Conservation (phyloP, 1,140 invertebrate species). For the Neotoxoptera formosana region DNA sequence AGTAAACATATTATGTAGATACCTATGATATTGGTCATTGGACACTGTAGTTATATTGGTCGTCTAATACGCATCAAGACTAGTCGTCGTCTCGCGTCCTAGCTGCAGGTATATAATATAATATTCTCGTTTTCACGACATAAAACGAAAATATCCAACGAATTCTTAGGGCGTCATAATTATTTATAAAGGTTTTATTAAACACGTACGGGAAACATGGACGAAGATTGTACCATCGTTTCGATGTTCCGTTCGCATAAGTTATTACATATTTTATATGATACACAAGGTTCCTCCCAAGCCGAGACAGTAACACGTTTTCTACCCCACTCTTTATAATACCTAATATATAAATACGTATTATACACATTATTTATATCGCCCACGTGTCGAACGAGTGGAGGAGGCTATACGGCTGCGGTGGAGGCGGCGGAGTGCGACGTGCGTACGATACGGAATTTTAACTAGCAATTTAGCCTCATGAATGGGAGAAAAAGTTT, state of each 20-base stretch:
- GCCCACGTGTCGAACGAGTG: not conserved
- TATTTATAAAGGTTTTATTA: not conserved
- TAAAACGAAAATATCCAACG: not conserved
- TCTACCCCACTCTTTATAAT: not conserved
- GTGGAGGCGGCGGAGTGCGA: not conserved
- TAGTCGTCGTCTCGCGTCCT: not conserved
- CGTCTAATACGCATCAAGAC: not conserved
- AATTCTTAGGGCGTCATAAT: not conserved
- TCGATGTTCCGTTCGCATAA: not conserved
- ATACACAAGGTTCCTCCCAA: not conserved
- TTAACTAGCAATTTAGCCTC: constrained; percentile 54
- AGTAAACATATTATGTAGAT: too few species aligned
- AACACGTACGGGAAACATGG: not conserved
- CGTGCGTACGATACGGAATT: constrained; percentile 49
- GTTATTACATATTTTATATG: not conserved
- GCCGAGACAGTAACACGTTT: not conserved
- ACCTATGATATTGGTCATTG: not conserved
- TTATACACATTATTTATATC: not conserved
- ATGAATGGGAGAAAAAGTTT: constrained; percentile 55
- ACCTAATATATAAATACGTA: not conserved
- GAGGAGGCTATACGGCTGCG: not conserved
- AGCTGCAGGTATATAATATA: not conserved
- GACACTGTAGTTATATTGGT: not conserved
- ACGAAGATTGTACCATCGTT: not conserved
- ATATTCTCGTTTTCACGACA: not conserved